These are phyloP conservation scores for Catagonus wagneri DNA, from an alignment of 2,113 vertebrate genomes.

Conservation along the genomic window DNA sequence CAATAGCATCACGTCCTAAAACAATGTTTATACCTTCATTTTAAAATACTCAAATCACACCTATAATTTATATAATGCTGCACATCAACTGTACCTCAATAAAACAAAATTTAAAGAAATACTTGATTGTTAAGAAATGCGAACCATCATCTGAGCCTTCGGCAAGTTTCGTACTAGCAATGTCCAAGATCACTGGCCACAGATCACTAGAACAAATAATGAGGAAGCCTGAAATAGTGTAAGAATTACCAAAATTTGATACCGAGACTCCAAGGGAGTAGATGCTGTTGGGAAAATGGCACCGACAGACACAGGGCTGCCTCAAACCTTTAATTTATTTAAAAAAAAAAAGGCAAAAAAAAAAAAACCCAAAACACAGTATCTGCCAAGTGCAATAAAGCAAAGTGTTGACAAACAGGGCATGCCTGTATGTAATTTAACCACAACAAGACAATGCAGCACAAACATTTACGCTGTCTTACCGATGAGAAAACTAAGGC, in stretches of 20 bases:
- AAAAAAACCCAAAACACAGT: no score
- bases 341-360: no score
- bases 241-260: background rate
- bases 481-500: background rate
- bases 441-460: background rate
- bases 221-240: background rate
- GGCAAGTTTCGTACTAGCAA: rapidly evolving
- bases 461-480: background rate
- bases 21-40: background rate
- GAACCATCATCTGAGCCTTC: background rate
- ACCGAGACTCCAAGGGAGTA: background rate
- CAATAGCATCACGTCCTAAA: background rate
- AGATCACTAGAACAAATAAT: no score
- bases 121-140: background rate
- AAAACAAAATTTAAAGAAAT: background rate
- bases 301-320: background rate
- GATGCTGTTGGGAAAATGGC: background rate
- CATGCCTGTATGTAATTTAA: background rate
- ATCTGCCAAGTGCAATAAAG: background rate
- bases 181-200: background rate
- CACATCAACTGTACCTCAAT: no score
- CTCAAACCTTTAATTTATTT: background rate
- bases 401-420: background rate
- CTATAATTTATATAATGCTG: no score
- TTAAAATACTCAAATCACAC: no score